Base-by-base conservation (phyloP, 2,888 invertebrate species). In the Parthenolecanium corni region DNA sequence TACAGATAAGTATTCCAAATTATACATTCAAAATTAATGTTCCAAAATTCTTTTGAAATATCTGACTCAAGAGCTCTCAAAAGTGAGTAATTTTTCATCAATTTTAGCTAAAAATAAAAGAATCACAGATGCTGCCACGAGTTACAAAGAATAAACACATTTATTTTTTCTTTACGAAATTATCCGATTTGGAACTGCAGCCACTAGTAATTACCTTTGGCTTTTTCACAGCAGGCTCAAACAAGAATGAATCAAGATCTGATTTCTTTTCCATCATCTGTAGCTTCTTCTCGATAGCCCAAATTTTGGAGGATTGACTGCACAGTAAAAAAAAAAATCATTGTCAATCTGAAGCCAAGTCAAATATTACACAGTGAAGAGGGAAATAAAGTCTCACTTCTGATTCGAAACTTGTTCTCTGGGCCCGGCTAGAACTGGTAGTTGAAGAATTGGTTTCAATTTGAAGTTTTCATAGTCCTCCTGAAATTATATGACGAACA, bases 261-360 rank as follows among this genome's bases (percentile, higher is more conserved):
- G 61, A 49, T 20, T 49, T 61, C 23, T 61, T 36, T 69, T 87
- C 85, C 82, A 91, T 84, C 72, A 85, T 76, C 71, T 86, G 88
- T 1, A 92, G 75, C 73, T 92, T 91, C 0, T 88, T 87, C 73
- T 91, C 90, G 65, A 92, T 91, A 0, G 89, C 89, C 71, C 86
- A 86, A 67, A 92, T 91, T 62, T 89, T 86, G 9, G 84, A 83
- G 71, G 84, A 82, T 69, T 84, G 82, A 72, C 89, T 89, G 2
- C 25, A 68, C 70, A 58, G 64, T 61, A 64, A 66, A 51, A 52
- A 3, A 18, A 14, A 58, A 31, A 31, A 31, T n/a, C n/a, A n/a
- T 9, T 31, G 31, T 31, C n/a, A 40, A 53, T 38, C 9, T 14
- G 4, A 49, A 14, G 12, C 6, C 49, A 21, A 14, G 12, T 9